A percentile compares a stretch with the other conserved stretches of the same genome.
Evolutionary conservation across 2,113 vertebrate genomes (phyloP).

Genomic region (Chamaea fasciata): DNA sequence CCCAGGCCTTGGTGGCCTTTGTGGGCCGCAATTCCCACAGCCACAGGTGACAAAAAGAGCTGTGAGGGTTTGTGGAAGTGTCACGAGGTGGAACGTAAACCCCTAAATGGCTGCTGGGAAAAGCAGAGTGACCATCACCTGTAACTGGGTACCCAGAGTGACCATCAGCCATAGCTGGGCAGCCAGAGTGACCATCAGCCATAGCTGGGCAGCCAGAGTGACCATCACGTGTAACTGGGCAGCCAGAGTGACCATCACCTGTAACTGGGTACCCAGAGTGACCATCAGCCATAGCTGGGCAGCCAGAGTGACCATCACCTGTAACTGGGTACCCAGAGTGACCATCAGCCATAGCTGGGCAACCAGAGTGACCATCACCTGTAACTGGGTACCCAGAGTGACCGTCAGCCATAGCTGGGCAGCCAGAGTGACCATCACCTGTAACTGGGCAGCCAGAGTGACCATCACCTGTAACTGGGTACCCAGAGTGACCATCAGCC

Average conservation of each 20-base stretch:
- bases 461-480: not conserved
- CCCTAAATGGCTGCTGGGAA: not conserved
- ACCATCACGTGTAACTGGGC: no score
- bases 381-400: not conserved
- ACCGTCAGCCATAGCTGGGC: not conserved
- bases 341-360: not conserved
- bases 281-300: fast-evolving
- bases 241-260: not conserved
- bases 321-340: not conserved
- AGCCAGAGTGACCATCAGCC: not conserved
- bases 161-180: not conserved
- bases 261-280: fast-evolving
- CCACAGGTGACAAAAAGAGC: not conserved
- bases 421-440: not conserved
- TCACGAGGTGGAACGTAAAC: not conserved
- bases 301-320: not conserved
- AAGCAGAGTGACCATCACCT: not conserved
- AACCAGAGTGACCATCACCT: not conserved
- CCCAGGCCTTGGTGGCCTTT: not conserved
- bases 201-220: not conserved
- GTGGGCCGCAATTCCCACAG: not conserved
- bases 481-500: fast-evolving
- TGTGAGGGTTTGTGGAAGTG: not conserved
- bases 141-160: not conserved
- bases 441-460: not conserved